These are phyloP conservation scores for Eupithecia subumbrata DNA, from an alignment of 2,888 invertebrate species.

Conservation along the genomic window DNA sequence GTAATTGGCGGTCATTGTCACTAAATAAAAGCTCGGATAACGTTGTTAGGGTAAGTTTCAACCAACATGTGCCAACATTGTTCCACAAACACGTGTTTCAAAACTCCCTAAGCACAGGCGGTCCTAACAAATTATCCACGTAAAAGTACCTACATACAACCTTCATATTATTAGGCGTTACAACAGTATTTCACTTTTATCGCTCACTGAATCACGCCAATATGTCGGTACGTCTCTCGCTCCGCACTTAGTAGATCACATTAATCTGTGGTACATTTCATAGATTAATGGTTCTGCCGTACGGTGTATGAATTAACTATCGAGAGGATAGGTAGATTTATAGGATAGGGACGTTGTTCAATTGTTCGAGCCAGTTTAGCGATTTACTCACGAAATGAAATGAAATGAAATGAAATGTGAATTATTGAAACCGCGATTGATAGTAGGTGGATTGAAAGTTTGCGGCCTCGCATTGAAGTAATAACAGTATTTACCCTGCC, in stretches of 20 bases:
- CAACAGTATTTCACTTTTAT: constrained; percentile 42
- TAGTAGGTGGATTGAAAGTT: not conserved
- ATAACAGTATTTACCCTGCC: not conserved
- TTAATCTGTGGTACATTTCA: constrained; percentile 55
- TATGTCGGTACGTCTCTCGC: constrained; percentile 46
- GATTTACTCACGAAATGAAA: constrained; percentile 2
- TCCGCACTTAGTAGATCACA: constrained; percentile 52
- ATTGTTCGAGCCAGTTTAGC: not conserved
- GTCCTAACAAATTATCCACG: constrained; percentile 2
- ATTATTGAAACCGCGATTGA: not conserved
- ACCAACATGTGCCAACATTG: not conserved
- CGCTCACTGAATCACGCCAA: constrained; percentile 51
- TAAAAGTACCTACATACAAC: constrained; percentile 12
- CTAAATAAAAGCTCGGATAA: not conserved
- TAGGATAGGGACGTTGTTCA: constrained; percentile 6
- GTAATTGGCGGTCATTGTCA: not conserved
- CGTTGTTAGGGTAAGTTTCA: not conserved
- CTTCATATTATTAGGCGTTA: constrained; percentile 28
- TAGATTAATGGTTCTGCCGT: constrained; percentile 50
- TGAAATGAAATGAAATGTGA: not conserved
- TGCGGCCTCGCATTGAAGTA: not conserved
- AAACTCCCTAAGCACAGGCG: not conserved
- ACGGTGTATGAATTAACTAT: constrained; percentile 48
- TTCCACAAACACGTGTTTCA: not conserved
- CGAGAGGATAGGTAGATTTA: constrained; percentile 40